phyloP scores from a whole-genome alignment of 2,888 invertebrate species.

The Zootermopsis nevadensis region DNA sequence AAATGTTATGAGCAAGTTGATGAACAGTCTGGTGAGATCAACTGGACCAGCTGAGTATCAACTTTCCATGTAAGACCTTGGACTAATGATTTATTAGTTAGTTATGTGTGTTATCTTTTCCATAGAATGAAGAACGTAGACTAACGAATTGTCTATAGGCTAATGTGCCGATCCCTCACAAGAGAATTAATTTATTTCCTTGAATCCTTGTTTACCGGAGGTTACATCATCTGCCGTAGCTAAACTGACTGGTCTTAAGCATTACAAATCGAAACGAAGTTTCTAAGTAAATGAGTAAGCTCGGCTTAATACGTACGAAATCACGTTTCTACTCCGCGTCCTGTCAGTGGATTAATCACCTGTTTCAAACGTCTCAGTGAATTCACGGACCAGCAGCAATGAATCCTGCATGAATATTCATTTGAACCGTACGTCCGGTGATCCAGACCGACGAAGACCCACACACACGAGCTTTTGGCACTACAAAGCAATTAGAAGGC shows the following conservation, averaged over 20 bases:
- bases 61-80: too few relatives aligned
- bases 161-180: too few relatives aligned
- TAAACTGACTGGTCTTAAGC: background rate
- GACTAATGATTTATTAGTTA: too few relatives aligned
- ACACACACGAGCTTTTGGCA: slow-evolving; percentile 8
- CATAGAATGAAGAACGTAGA: too few relatives aligned
- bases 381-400: slow-evolving; percentile 6
- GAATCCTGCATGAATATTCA: background rate
- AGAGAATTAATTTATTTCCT: too few relatives aligned
- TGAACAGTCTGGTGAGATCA: too few relatives aligned
- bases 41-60: too few relatives aligned
- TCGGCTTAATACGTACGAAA: background rate
- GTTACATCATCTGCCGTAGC: too few relatives aligned
- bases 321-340: background rate
- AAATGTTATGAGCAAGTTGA: too few relatives aligned
- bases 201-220: too few relatives aligned
- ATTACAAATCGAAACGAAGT: background rate
- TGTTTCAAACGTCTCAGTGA: background rate
- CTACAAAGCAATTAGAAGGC: background rate
- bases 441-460: background rate
- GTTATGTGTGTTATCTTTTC: too few relatives aligned
- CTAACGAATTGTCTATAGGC: too few relatives aligned
- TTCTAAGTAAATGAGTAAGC: background rate
- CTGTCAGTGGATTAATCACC: background rate
- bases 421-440: background rate